Evolutionary conservation across 2,888 invertebrate species (phyloP), one percentile per base, ranked within the genome.

Genomic region (Drosophila gaucha): DNA sequence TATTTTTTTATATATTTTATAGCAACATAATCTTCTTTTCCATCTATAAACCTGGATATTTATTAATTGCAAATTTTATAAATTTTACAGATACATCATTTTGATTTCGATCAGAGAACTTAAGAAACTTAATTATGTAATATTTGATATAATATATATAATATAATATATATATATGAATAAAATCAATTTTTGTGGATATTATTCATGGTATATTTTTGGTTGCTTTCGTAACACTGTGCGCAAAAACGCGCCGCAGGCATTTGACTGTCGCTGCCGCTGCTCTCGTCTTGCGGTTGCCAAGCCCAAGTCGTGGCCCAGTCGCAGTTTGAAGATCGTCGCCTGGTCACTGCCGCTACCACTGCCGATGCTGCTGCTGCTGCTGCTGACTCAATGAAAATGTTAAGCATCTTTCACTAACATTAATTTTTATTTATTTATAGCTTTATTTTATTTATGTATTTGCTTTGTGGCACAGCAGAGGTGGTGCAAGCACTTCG

Each of bases 391-490:
- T 83, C 84, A 82, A 82, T 85, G 77, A 79, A 83, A 82, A 69
- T 77, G 79, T 82, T 74, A 64, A 67, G 68, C 74, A 80, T 82
- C 74, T 82, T 74, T 79, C 68, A 65, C 85, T 74, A 85, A 82
- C 79, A 77, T 74, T 74, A 79, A 85, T 79, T 79, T 75, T 66
- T 58, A 74, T 82, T 82, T 85, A 84, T 84, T 77, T 85, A 77
- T 74, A 72, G 77, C 74, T 68, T 66, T 64, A 64, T 66, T 75
- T 80, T 70, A 74, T 82, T 72, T 79, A 80, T 78, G 73, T 62
- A 67, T 69, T 71, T 71, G 67, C 67, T 56, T 55, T 58, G 38
- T 55, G 50, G 14, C 20, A 41, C 47, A 57, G 43, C 35, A 9
- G 31, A 35, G 46, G 24, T 18, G 43, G 18, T n/a, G 46, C 26